Evolutionary conservation across 2,888 invertebrate species (phyloP), one percentile per base, ranked within the genome.

Genomic region (Lucinisca nassula): DNA sequence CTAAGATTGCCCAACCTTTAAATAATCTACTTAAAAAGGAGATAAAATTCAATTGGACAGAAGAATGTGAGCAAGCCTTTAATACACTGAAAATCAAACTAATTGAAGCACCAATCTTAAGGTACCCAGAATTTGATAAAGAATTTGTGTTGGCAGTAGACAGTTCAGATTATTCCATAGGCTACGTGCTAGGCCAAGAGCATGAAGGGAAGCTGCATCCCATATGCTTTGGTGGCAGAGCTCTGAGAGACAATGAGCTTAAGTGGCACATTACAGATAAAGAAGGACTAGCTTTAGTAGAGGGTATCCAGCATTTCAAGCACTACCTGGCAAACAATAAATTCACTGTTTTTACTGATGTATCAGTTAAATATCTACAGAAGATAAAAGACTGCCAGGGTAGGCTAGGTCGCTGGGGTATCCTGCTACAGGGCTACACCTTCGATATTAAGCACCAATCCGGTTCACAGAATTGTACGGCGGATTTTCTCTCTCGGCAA

Each of bases 231-330:
- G 90, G 85, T 27, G 92, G 91, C 12, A 37, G 88, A 67, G 35
- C 82, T n/a, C 61, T 92, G n/a, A 17, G 51, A 17, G 58, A 17
- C 6, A 24, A 51, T 30, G 89, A 92, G 75, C 79, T 77, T 27
- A 74, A 70, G 14, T 92, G 85, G 84, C 49, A 79, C 14, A 86
- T 89, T 1, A 87, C 85, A 8, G 83, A 91, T 35, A 81, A 79
- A 32, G 91, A 90, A 78, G 78, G 86, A 35, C 61, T 92, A 1
- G 91, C 91, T 1, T 40, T 92, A 27, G 49, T 92, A 0, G 87
- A 90, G 74, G 91, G 88, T n/a, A 82, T 92, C 12, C 82, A 83
- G 37, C 61, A 80, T 37, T 91, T 80, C 30, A 78, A 75, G 24
- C 77, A 73, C 4, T 92, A 87, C 70, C 76, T 92, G 12, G 55